Base-by-base conservation (phyloP, 2,797 vertebrate species). In the Danio albolineatus region DNA sequence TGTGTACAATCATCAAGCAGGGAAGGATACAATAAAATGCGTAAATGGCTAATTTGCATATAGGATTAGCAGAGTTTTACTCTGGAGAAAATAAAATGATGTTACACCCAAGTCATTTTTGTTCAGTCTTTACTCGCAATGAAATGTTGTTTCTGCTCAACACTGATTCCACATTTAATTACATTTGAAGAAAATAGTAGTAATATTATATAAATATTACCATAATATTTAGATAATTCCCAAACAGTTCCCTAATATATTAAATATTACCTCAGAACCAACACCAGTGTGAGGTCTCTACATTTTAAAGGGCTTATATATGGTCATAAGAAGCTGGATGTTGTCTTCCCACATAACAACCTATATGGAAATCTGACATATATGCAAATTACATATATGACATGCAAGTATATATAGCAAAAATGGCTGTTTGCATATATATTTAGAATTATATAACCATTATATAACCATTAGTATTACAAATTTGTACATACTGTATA, bases 201-300 rank as follows among this genome's bases (percentile, higher is more conserved):
- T n/a, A 28, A 28, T 28, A 28, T 28, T 48, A 6, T 16, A 74
- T 19, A 61, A 74, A 74, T 74, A 39, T 74, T 5, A 60, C 2
- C 8, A 12, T 12, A 6, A 6, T 8, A 10, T 19, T 46, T 6
- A 17, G 6, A 39, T 38, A 3, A 14, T 17, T 5, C 10, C 7
- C 28, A 19, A 61, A 21, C 3, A n/a, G 16, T 53, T 69, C 6
- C 16, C 39, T 49, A 36, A 46, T 28, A 48, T 5, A 66, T 46
- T 21, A 8, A 7, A 7, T 65, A 17, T 5, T 43, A 62, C 9
- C 12, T 16, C 14, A 8, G 38, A 59, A 59, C 21, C 36, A 16
- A 28, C 7, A 65, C 0, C 2, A 49, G 21, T 16, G 9, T 5
- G 14, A 38, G n/a, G 14, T 59, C 21, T 14, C 12, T 59, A 57